Conservation (phyloP, 2,888 invertebrate genomes). For the Thyatira batis region DNA sequence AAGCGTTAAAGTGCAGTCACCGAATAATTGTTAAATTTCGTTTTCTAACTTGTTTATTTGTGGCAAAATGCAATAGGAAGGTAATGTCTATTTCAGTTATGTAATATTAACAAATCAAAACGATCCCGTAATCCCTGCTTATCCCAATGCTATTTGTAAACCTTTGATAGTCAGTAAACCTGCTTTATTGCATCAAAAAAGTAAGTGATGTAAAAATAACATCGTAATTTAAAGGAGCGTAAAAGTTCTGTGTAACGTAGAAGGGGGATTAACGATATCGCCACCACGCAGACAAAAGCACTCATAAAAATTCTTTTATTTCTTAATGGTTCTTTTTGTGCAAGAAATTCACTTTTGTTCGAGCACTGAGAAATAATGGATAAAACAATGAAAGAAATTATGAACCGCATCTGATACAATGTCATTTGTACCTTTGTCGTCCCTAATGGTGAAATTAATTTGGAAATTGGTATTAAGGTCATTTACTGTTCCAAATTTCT, state of each 20-base stretch:
- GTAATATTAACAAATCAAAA: too few relatives aligned
- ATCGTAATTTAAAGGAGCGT: constrained; percentile 48
- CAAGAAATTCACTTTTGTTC: constrained; percentile 49
- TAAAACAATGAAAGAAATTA: constrained; percentile 30
- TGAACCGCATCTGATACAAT: constrained; percentile 19
- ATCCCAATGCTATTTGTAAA: constrained; percentile 9
- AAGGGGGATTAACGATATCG: constrained; percentile 57
- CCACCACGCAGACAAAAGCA: constrained; percentile 50
- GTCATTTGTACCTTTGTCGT: too few relatives aligned
- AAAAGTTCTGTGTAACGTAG: constrained; percentile 42
- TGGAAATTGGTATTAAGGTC: too few relatives aligned
- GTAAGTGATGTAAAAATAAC: constrained; percentile 42
- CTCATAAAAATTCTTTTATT: constrained; percentile 51
- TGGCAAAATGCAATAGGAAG: too few relatives aligned
- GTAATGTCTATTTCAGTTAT: too few relatives aligned
- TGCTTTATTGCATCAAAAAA: constrained; percentile 23
- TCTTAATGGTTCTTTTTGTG: constrained; percentile 39
- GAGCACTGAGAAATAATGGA: constrained; percentile 27
- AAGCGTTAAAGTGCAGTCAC: too few relatives aligned
- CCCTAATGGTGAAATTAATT: too few relatives aligned
- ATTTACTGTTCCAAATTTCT: too few relatives aligned
- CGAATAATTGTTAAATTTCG: too few relatives aligned
- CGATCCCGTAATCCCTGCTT: constrained; percentile 1
- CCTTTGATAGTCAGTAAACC: constrained; percentile 15
- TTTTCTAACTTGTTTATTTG: too few relatives aligned